These are phyloP conservation scores for Halocynthia aurantium DNA, from an alignment of 23 tunicate genomes.

Conservation along the genomic window DNA sequence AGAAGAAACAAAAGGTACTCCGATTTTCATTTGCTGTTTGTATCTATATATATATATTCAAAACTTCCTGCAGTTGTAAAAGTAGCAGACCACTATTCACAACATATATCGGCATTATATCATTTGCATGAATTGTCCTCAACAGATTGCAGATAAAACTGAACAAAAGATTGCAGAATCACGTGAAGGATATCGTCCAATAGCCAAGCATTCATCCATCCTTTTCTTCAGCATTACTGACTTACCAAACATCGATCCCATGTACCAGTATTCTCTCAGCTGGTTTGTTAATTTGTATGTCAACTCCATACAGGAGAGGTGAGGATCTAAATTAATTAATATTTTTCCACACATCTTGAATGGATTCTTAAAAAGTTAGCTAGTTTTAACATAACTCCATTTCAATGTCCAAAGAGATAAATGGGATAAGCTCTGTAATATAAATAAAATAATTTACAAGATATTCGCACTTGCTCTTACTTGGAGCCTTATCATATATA, in stretches of 20 bases:
- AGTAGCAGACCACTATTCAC: not conserved
- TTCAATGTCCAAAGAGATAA: not conserved
- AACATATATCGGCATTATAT: no score
- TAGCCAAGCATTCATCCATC: constrained; percentile 95
- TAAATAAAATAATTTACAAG: no score
- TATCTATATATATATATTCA: no score
- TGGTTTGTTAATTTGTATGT: constrained; percentile 97
- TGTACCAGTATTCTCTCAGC: constrained; percentile 96
- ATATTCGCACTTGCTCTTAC: no score
- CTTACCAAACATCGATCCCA: constrained; percentile 97
- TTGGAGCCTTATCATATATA: not conserved
- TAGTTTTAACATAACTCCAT: not conserved
- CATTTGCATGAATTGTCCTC: not conserved
- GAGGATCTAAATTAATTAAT: not conserved
- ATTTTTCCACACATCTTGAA: no score
- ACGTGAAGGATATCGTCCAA: constrained; percentile 98
- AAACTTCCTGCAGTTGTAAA: not conserved
- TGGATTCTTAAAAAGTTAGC: not conserved
- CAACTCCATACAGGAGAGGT: constrained; percentile 89
- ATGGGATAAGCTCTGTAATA: no score
- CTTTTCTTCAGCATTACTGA: constrained; percentile 97
- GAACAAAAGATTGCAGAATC: constrained; percentile 96
- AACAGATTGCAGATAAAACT: constrained; percentile 80
- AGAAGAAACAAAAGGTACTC: constrained; percentile 89
- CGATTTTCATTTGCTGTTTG: not conserved